phyloP scores from a whole-genome alignment of 2,888 invertebrate species.

The Ennomos fuscantarius region DNA sequence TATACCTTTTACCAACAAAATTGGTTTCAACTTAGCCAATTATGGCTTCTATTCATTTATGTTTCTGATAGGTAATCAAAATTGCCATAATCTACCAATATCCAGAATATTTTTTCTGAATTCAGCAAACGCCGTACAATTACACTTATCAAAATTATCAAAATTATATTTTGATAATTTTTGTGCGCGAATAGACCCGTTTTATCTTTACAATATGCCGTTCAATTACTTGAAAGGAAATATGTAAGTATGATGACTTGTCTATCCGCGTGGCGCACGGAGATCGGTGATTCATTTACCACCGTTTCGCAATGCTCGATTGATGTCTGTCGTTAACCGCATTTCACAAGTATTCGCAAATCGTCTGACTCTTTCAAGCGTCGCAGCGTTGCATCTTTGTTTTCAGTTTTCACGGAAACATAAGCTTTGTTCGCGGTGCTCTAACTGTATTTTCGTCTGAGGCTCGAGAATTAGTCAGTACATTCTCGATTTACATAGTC shows the following conservation, averaged over 20 bases:
- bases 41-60: no score
- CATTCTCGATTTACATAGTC: slow-evolving; percentile 78
- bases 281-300: slow-evolving; percentile 36
- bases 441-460: slow-evolving; percentile 65
- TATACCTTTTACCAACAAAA: no score
- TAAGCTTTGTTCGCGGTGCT: slow-evolving; percentile 48
- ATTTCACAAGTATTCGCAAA: slow-evolving; percentile 46
- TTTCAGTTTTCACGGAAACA: slow-evolving; percentile 40
- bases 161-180: no score
- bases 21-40: no score
- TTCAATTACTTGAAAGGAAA: slow-evolving; percentile 30
- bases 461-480: slow-evolving; percentile 64
- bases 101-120: neutral
- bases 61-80: no score
- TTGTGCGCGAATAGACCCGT: no score
- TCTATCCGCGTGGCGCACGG: slow-evolving; percentile 19
- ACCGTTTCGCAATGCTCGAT: slow-evolving; percentile 31
- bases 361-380: slow-evolving; percentile 34
- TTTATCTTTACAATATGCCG: no score
- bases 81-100: no score
- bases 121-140: slow-evolving; percentile 2
- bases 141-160: no score
- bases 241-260: slow-evolving; percentile 16
- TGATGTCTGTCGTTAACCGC: slow-evolving; percentile 47
- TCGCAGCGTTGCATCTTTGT: slow-evolving; percentile 31